Conservation (phyloP, 1,140 invertebrate species). For the Drosophila mojavensis region DNA sequence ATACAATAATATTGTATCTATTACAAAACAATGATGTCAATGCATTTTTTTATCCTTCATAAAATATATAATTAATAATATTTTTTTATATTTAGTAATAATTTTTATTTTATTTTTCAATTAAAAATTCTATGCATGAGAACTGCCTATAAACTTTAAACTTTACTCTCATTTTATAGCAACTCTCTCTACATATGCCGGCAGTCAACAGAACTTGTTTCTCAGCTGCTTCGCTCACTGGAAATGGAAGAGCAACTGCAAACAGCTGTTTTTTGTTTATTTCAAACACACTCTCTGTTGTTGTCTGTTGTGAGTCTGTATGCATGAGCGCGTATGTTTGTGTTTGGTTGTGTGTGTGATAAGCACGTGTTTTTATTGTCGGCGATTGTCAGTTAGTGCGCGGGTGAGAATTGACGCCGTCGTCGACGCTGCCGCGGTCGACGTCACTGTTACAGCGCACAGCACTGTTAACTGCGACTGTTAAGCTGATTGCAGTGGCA, state of each 20-base stretch:
- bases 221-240: constrained; percentile 41
- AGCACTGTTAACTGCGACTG: constrained; percentile 1
- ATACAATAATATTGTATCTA: neutral
- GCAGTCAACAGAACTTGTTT: constrained; percentile 36
- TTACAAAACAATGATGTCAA: neutral
- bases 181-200: constrained; percentile 36
- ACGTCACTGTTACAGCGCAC: constrained; percentile 13
- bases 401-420: constrained; percentile 30
- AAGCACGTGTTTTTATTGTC: constrained; percentile 74
- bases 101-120: neutral
- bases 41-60: neutral
- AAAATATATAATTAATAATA: neutral
- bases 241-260: constrained; percentile 30
- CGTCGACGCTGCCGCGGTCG: constrained; percentile 7
- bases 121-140: neutral
- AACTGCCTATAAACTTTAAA: constrained; percentile 20
- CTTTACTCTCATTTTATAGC: constrained; percentile 33
- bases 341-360: constrained; percentile 51
- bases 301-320: constrained; percentile 28
- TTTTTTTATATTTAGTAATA: neutral
- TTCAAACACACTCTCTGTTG: constrained; percentile 63
- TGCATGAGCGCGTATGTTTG: neutral
- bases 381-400: constrained; percentile 39
- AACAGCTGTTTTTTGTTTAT: constrained; percentile 82
- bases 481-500: neutral